A percentile compares a stretch with the other conserved stretches of the same genome.
Conservation (phyloP, 2,113 vertebrate genomes). For the Eulemur rufifrons region DNA sequence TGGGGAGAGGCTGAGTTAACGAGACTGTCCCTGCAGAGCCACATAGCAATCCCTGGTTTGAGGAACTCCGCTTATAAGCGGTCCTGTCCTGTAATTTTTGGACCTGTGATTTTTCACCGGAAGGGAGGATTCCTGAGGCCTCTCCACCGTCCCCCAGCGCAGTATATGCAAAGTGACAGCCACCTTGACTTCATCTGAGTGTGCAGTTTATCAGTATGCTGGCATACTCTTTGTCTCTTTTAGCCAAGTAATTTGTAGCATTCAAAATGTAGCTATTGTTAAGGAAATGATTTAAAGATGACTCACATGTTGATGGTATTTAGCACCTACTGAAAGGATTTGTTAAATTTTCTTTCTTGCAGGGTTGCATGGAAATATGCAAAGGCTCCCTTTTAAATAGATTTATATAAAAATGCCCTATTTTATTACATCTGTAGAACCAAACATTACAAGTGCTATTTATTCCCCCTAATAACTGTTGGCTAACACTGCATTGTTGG, state of each 20-base stretch:
- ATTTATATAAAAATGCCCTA: neutral
- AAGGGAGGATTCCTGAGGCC: neutral
- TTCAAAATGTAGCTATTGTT: conserved; percentile 71
- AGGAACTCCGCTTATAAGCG: neutral
- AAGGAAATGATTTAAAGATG: conserved; percentile 71
- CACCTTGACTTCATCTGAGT: neutral
- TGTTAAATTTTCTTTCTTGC: conserved; percentile 60
- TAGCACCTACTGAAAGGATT: conserved; percentile 67
- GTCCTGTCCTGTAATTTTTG: neutral
- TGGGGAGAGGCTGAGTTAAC: too few species aligned
- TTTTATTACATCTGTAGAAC: neutral
- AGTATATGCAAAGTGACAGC: neutral
- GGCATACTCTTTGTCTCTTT: neutral
- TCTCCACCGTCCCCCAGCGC: neutral
- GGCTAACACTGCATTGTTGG: neutral
- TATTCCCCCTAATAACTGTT: neutral
- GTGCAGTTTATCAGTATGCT: conserved; percentile 35
- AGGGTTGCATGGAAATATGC: neutral
- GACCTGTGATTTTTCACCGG: neutral
- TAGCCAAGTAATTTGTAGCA: conserved; percentile 72
- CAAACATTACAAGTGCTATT: neutral
- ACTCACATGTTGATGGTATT: conserved; percentile 74
- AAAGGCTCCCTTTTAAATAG: neutral
- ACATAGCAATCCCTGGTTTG: neutral
- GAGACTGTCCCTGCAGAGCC: neutral